Base-by-base conservation (phyloP, 2,797 vertebrate genomes). In the Pempheris klunzingeri region DNA sequence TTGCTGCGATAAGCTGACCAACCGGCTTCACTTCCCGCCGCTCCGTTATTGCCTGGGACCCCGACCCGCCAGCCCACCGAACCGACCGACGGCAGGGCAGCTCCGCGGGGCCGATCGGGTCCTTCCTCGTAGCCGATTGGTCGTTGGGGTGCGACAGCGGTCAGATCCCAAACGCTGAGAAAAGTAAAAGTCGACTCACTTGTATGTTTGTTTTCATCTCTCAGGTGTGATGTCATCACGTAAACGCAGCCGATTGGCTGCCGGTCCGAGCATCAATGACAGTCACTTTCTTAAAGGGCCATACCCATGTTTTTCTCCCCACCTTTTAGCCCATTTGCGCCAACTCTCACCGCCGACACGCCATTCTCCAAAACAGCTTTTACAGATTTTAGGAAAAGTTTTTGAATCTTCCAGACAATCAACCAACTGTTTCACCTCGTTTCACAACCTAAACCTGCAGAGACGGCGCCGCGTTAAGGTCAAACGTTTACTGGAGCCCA, bases 21-120 rank as follows among this genome's bases (percentile, higher is more conserved):
- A 82, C 36, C 73, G 12, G 70, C 63, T 71, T 73, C 74, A 36
- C 74, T 78, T 83, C 60, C 81, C 39, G 76, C 75, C 53, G 1
- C 61, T 49, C 59, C 0, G 49, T 85, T 90, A 80, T 84, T 84
- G 86, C 85, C 78, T 69, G 14, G 32, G 71, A 64, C 62, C 44
- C 20, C 39, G 13, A 32, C 63, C 68, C 8, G 18, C 57, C 71
- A 1, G 43, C 17, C 26, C 14, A 4, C 41, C 0, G 32, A 69
- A 39, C 60, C 20, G 30, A 59, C 77, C 82, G 67, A 81, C 71
- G 44, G 61, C 30, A 55, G 72, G 26, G 57, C 65, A 1, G 84
- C 80, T 80, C 49, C 34, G 74, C 0, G 66, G n/a, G 61, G 41
- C 14, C 0, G 18, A 26, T 4, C 28, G 5, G 39, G 73, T 76